These are phyloP conservation scores for Xestia c-nigrum DNA, from an alignment of 2,888 invertebrate genomes.

Conservation along the genomic window DNA sequence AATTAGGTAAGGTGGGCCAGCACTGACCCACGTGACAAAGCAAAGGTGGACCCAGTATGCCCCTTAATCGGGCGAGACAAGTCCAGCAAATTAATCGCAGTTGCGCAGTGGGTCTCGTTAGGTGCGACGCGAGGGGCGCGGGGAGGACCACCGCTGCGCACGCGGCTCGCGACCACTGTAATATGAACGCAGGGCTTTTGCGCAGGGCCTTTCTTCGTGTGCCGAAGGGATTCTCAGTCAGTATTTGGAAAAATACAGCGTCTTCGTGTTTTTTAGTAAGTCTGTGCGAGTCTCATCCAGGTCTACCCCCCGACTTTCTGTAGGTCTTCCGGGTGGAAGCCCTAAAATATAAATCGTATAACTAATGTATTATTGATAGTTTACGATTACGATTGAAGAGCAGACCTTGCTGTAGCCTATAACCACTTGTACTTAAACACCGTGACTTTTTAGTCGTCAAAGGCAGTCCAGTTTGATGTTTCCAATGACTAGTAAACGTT, in stretches of 20 bases:
- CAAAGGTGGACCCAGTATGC: slow-evolving; percentile 20
- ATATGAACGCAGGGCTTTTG: slow-evolving; percentile 81
- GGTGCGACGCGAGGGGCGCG: slow-evolving; percentile 62
- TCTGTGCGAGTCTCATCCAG: background rate
- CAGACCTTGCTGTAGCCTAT: too few relatives aligned
- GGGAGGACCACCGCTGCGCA: slow-evolving; percentile 81
- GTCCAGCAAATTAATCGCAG: slow-evolving; percentile 73
- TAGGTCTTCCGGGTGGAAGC: background rate
- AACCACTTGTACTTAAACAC: too few relatives aligned
- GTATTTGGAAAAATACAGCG: background rate
- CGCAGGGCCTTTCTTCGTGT: slow-evolving; percentile 71
- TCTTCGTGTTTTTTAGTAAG: background rate
- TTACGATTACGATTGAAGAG: too few relatives aligned
- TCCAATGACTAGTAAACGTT: too few relatives aligned
- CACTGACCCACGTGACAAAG: slow-evolving; percentile 2
- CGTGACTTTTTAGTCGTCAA: too few relatives aligned
- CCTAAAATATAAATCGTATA: too few relatives aligned
- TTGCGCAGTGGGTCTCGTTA: slow-evolving; percentile 63
- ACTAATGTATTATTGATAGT: too few relatives aligned
- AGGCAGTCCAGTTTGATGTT: too few relatives aligned
- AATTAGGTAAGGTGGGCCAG: background rate
- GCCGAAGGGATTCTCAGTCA: slow-evolving; percentile 24
- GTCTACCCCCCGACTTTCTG: background rate
- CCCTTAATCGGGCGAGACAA: slow-evolving; percentile 57
- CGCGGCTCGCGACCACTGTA: slow-evolving; percentile 83